These are phyloP conservation scores for Lasiurus borealis DNA, from an alignment of 2,113 vertebrate genomes.

Conservation along the genomic window DNA sequence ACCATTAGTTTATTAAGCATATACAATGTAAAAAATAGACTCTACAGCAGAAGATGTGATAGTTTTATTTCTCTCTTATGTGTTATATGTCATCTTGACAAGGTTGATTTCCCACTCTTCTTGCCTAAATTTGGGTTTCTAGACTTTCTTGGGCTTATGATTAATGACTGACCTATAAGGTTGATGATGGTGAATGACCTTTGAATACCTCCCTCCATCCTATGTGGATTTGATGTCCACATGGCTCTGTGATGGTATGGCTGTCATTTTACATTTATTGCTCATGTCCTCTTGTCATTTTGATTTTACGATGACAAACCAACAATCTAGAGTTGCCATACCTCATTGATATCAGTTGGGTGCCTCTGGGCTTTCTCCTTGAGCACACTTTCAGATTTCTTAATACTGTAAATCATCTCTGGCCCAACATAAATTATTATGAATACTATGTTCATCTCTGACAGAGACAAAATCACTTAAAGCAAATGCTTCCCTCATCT, in stretches of 20 bases:
- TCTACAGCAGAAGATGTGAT: background rate
- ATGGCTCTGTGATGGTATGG: slow-evolving; percentile 9
- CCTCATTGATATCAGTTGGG: slow-evolving; percentile 71
- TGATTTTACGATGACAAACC: slow-evolving; percentile 79
- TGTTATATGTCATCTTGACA: background rate
- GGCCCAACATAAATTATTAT: background rate
- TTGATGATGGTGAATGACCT: background rate
- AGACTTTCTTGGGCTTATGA: background rate
- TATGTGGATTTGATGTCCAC: background rate
- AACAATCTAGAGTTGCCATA: slow-evolving; percentile 55
- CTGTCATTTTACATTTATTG: slow-evolving; percentile 76
- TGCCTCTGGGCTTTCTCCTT: slow-evolving; percentile 74
- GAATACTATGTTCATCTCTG: background rate
- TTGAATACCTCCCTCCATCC: background rate
- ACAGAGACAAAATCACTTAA: background rate
- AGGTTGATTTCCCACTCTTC: background rate
- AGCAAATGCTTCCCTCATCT: background rate
- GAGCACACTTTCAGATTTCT: slow-evolving; percentile 53
- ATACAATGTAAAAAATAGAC: background rate
- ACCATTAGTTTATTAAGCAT: background rate
- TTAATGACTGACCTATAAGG: background rate
- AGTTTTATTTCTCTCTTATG: background rate
- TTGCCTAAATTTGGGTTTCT: background rate
- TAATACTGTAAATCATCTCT: background rate
- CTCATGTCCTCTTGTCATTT: slow-evolving; percentile 75